Base-by-base conservation (phyloP, 2,888 invertebrate species). In the Thyatira batis region DNA sequence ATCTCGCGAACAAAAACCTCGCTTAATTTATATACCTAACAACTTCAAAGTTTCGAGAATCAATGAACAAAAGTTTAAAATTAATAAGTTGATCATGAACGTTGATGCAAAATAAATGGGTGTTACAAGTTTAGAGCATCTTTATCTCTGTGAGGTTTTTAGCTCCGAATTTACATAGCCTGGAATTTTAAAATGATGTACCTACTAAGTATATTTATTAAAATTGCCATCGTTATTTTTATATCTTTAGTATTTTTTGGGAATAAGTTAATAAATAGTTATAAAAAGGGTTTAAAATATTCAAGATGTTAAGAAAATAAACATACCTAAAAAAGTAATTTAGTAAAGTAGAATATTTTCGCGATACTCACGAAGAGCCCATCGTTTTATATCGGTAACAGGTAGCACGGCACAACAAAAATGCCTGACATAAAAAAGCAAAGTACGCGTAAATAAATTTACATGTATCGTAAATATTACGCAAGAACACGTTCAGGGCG, bases 401-500 rank as follows among this genome's bases (percentile, higher is more conserved):
- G n/a, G n/a, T n/a, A n/a, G 17, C 39, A 39, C 39, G 39, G 13
- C 17, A 39, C 39, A 17, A 28, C 48, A 28, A 13, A 20, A 20
- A 20, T 20, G 28, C 27, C 17, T 46, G 25, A 3, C 48, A 28
- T 48, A 48, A 48, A 46, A 5, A 13, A 25, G 23, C 25, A 46
- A 25, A 28, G 17, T 25, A 48, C 39, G 20, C 48, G 48, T 48
- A 48, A 27, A 48, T 27, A 50, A 43, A 50, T 50, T 44, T 50
- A 50, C 50, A 44, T 50, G 44, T 28, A 48, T 48, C 39, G 28
- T 44, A 20, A 50, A 44, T 48, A 48, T 53, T 27, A 49, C 39
- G 50, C 45, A 11, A 46, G 21, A 55, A 53, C 60, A 58, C 55
- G 54, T 60, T 57, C 45, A 10, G 33, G 52, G 60, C 60, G 72